Evolutionary conservation across 2,113 vertebrate genomes (phyloP).

Genomic region (Dipodomys ordii): DNA sequence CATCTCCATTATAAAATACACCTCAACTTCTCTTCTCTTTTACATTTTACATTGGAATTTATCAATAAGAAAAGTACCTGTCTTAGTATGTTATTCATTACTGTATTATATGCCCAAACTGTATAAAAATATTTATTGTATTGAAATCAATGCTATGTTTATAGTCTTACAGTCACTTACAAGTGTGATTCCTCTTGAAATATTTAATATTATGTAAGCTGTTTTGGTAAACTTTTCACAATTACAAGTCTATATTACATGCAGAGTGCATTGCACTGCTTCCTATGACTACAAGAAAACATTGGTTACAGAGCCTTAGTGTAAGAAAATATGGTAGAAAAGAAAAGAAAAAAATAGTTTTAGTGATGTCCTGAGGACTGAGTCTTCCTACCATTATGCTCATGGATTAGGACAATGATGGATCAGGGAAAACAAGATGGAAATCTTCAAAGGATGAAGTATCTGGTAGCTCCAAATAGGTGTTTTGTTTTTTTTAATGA

Average conservation of each 20-base stretch:
- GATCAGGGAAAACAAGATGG: not conserved
- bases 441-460: not conserved
- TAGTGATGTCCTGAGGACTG: fast-evolving
- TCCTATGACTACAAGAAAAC: not conserved
- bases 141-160: not conserved
- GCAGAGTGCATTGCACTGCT: too few relatives aligned
- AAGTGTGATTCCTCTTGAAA: not conserved
- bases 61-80: not conserved
- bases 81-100: not conserved
- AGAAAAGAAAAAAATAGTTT: not conserved
- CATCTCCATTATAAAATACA: not conserved
- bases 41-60: not conserved
- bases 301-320: not conserved
- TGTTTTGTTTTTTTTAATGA: not conserved
- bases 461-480: not conserved
- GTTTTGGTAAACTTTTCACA: not conserved
- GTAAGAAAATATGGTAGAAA: not conserved
- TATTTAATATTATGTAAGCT: not conserved
- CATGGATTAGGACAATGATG: not conserved
- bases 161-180: not conserved
- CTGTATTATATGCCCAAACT: not conserved
- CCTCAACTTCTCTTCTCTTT: not conserved
- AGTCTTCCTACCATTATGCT: not conserved
- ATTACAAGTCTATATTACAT: not conserved
- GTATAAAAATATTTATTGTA: not conserved